A percentile compares a stretch with the other conserved stretches of the same genome.
These are phyloP conservation scores for Hypocryptadius cinnamomeus DNA, from an alignment of 2,113 vertebrate species.

Conservation along the genomic window DNA sequence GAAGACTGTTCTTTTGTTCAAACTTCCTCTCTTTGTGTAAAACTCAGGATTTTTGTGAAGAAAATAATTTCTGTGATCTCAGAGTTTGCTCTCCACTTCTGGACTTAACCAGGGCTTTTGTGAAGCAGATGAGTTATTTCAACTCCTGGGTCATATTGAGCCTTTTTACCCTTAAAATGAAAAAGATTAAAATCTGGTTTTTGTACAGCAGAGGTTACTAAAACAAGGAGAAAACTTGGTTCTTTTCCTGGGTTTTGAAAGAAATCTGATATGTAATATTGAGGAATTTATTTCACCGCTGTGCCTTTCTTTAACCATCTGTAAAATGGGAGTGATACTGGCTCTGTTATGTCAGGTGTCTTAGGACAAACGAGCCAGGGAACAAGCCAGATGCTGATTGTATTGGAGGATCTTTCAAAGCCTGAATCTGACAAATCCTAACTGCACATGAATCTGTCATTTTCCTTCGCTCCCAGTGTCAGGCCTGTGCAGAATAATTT, in stretches of 20 bases:
- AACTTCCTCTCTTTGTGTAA: conserved; percentile 8
- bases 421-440: background rate
- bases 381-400: background rate
- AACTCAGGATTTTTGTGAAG: background rate
- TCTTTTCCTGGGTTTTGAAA: conserved; percentile 20
- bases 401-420: background rate
- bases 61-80: background rate
- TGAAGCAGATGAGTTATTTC: conserved; percentile 61
- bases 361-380: background rate
- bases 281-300: background rate
- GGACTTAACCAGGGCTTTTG: conserved; percentile 39
- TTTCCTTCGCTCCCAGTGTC: background rate
- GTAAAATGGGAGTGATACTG: background rate
- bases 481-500: background rate
- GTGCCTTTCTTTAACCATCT: conserved; percentile 19
- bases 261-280: conserved; percentile 13
- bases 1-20: background rate
- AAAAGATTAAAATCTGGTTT: conserved; percentile 49
- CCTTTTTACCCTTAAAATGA: conserved; percentile 63
- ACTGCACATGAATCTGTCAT: background rate
- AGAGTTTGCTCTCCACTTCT: background rate
- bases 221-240: conserved; percentile 1
- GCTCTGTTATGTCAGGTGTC: conserved; percentile 18
- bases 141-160: conserved; percentile 46
- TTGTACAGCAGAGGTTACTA: background rate